Evolutionary conservation across 1,140 invertebrate genomes (phyloP).

Genomic region (Temnothorax longispinosus): DNA sequence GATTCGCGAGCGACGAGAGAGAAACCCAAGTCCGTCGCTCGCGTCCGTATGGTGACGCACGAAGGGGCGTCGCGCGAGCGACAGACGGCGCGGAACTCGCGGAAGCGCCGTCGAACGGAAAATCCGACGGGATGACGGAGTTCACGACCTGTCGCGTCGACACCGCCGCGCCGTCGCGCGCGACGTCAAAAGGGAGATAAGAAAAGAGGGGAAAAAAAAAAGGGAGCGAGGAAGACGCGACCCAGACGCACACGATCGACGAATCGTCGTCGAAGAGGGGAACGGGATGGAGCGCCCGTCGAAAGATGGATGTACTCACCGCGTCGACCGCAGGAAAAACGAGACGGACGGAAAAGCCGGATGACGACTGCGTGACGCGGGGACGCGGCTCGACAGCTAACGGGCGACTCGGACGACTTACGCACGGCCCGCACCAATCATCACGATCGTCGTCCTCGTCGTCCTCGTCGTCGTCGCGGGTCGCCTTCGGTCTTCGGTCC

Average conservation of each 20-base stretch:
- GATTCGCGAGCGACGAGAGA: neutral
- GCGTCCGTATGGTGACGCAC: slow-evolving; percentile 20
- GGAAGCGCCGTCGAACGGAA: neutral
- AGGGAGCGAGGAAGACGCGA: neutral
- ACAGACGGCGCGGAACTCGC: neutral
- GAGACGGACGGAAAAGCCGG: neutral
- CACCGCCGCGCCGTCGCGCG: neutral
- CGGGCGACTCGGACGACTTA: slow-evolving; percentile 55
- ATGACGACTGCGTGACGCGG: neutral
- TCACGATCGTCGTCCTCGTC: slow-evolving; percentile 17
- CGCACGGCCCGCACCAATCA: slow-evolving; percentile 43
- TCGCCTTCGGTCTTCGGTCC: neutral
- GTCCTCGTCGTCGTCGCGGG: too few relatives aligned
- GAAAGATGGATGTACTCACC: slow-evolving; percentile 14
- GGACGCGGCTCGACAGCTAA: neutral
- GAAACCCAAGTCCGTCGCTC: neutral
- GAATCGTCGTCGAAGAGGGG: neutral
- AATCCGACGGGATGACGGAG: neutral
- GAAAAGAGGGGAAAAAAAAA: neutral
- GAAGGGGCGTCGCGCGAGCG: neutral
- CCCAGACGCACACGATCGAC: neutral
- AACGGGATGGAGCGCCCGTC: neutral
- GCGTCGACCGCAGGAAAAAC: neutral
- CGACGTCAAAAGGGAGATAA: neutral
- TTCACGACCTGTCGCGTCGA: neutral